Evolutionary conservation across 2,888 invertebrate species (phyloP).

Genomic region (Clostera curtula): DNA sequence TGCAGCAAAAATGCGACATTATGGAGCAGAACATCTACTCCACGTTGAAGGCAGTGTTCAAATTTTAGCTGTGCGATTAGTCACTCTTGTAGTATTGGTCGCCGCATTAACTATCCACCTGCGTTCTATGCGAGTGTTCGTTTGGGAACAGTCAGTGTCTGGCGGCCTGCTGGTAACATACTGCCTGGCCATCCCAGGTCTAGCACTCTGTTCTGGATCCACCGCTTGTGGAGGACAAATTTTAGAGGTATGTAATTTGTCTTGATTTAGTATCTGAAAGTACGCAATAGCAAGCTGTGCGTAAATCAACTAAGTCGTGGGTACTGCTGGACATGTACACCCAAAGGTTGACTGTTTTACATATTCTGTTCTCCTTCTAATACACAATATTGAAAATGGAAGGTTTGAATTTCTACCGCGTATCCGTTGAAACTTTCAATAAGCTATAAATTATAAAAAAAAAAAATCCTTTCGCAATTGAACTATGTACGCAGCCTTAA

Average conservation of each 20-base stretch:
- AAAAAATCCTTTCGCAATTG: no score
- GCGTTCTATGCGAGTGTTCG: slow-evolving; percentile 41
- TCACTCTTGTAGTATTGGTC: slow-evolving; percentile 28
- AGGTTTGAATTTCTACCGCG: no score
- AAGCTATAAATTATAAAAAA: no score
- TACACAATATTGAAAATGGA: no score
- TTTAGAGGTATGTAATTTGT: slow-evolving; percentile 42
- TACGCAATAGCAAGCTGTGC: background rate
- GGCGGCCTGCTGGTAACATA: slow-evolving; percentile 51
- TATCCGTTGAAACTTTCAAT: no score
- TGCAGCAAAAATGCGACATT: background rate
- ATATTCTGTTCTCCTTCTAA: no score
- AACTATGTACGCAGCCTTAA: background rate
- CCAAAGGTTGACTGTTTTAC: no score
- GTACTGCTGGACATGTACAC: no score
- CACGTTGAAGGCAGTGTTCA: background rate
- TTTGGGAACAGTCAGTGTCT: slow-evolving; percentile 50
- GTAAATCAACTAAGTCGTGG: background rate
- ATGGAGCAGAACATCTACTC: background rate
- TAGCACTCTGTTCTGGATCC: slow-evolving; percentile 32
- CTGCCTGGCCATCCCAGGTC: slow-evolving; percentile 28
- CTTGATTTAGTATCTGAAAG: no score
- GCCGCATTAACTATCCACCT: slow-evolving; percentile 36
- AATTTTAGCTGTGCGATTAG: slow-evolving; percentile 29
- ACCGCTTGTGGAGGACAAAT: slow-evolving; percentile 17